Evolutionary conservation across 2,888 invertebrate species (phyloP), one percentile per base, ranked within the genome.

Genomic region (Apocheima hispidaria): DNA sequence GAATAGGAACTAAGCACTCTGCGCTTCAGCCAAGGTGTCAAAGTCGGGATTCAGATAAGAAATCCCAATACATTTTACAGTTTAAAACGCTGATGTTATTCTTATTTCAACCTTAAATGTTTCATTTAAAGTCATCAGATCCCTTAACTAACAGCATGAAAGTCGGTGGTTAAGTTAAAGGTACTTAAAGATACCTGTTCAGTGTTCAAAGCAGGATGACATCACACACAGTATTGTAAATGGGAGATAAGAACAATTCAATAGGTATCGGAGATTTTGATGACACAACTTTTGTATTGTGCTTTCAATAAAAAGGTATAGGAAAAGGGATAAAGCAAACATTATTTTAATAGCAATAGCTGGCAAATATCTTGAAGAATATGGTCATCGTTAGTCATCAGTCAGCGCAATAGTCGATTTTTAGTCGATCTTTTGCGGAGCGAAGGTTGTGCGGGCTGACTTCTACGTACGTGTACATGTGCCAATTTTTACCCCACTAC

Each of bases 121-220:
- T 9, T 0, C 0, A 0, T 0, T 0, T 0, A 46, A 71, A 66
- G 65, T 33, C 10, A 21, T 10, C 23, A 14, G 20, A 23, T 10
- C 7, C 3, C 14, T 23, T 49, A 48, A 52, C 51, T 46, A 12
- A 7, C 3, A 7, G 50, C 4, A 48, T 9, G 9, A 14, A 20
- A 20, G 56, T 44, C 38, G 49, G 44, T 75, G 67, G 74, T 65
- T 41, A 65, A 78, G 70, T 74, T 78, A 80, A 79, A 80, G 79
- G 82, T 81, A 83, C 83, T 85, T 86, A 86, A 85, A 83, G 84
- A 85, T 83, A 83, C 83, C 84, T 82, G 84, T 81, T 77, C 71
- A 73, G 68, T 82, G 84, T 81, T 77, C 71, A 73, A 68, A 76
- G 69, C 76, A 73, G 75, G 78, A 81, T 83, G 86, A 86, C 85